Evolutionary conservation across 2,113 vertebrate genomes (phyloP).

Genomic region (Laterallus jamaicensis): DNA sequence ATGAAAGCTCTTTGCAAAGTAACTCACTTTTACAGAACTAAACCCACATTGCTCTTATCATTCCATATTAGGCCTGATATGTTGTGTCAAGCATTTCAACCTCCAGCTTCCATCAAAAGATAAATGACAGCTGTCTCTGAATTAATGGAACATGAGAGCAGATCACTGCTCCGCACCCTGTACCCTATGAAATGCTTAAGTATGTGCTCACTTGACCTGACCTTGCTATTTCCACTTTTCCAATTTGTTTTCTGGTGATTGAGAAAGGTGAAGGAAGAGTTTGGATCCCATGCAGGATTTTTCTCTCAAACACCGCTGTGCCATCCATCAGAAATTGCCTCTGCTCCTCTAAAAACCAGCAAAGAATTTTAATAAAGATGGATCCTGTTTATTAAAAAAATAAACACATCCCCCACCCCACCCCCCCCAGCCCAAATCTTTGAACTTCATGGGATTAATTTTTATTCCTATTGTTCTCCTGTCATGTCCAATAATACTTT

Average conservation of each 20-base stretch:
- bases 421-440: background rate
- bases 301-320: slow-evolving; percentile 14
- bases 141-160: slow-evolving; percentile 63
- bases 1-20: background rate
- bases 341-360: background rate
- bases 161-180: slow-evolving; percentile 37
- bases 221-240: slow-evolving; percentile 54
- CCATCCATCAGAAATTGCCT: slow-evolving; percentile 27
- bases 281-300: background rate
- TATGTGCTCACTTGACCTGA: slow-evolving; percentile 23
- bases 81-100: slow-evolving; percentile 53
- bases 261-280: slow-evolving; percentile 49
- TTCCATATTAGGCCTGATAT: slow-evolving; percentile 28
- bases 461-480: background rate
- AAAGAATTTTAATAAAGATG: background rate
- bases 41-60: slow-evolving; percentile 22
- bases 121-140: slow-evolving; percentile 72
- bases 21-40: slow-evolving; percentile 26
- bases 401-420: too few relatives aligned
- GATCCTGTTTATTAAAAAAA: too few relatives aligned
- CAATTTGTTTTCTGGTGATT: slow-evolving; percentile 43
- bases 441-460: background rate
- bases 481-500: background rate
- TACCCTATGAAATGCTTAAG: slow-evolving; percentile 60
- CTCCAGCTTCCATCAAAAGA: slow-evolving; percentile 58